phyloP scores from a whole-genome alignment of 1,140 invertebrate genomes.

The Ctenoplectra terminalis region DNA sequence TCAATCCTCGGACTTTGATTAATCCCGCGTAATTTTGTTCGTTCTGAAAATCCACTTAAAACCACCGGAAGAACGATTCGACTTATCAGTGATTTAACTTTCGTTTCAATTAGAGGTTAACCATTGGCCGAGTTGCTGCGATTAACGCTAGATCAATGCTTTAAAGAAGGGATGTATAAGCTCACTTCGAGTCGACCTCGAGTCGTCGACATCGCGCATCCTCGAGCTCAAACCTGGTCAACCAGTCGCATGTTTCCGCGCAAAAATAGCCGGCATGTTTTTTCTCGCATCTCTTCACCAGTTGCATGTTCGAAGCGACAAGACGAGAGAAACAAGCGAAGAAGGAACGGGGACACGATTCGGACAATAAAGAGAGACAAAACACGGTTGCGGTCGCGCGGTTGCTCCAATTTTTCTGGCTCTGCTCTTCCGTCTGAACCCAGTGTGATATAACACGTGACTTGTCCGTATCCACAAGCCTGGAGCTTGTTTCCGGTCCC shows the following conservation, averaged over 20 bases:
- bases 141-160: not conserved
- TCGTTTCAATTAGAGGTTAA: slow-evolving; percentile 34
- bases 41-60: not conserved
- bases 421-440: not conserved
- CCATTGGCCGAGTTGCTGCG: not conserved
- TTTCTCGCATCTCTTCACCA: not conserved
- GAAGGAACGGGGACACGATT: not conserved
- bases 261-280: not conserved
- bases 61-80: not conserved
- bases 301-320: slow-evolving; percentile 1
- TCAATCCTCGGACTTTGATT: not conserved
- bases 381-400: not conserved
- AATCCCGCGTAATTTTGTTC: not conserved
- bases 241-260: not conserved
- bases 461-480: slow-evolving; percentile 49
- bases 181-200: slow-evolving; percentile 19
- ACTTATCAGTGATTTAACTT: not conserved
- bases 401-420: slow-evolving; percentile 6
- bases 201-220: not conserved
- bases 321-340: slow-evolving; percentile 3
- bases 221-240: not conserved
- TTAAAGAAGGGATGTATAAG: not conserved
- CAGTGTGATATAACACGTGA: slow-evolving; percentile 17
- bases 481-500: slow-evolving; percentile 57
- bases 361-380: not conserved